Conservation (phyloP, 2,888 invertebrate genomes). For the Isotomurus palustris region DNA sequence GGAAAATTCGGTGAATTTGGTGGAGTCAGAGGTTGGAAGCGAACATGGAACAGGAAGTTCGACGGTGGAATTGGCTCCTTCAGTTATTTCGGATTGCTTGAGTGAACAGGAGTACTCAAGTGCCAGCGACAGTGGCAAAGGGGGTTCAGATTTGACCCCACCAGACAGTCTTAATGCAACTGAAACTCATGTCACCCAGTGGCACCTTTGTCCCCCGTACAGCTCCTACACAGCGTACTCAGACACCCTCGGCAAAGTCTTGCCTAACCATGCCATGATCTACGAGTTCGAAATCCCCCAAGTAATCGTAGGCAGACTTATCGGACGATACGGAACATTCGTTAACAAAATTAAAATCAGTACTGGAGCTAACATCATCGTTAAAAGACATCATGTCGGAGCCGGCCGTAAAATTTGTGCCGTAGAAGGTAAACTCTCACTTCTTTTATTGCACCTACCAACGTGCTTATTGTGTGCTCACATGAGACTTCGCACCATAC, state of each 20-base stretch:
- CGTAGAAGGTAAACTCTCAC: conserved; percentile 62
- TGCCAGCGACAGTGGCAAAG: conserved; percentile 81
- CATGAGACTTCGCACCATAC: too few relatives aligned
- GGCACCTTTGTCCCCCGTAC: conserved; percentile 28
- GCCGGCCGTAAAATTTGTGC: conserved; percentile 75
- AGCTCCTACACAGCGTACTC: conserved; percentile 32
- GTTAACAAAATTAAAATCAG: conserved; percentile 74
- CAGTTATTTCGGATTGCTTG: conserved; percentile 31
- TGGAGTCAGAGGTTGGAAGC: not conserved
- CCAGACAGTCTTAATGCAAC: conserved; percentile 34
- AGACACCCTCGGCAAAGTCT: conserved; percentile 31
- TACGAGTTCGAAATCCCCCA: conserved; percentile 73
- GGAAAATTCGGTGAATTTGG: not conserved
- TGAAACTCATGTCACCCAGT: conserved; percentile 57
- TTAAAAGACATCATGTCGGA: conserved; percentile 72
- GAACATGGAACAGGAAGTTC: conserved; percentile 5
- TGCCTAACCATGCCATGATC: conserved; percentile 47
- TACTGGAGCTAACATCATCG: conserved; percentile 70
- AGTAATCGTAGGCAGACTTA: conserved; percentile 74
- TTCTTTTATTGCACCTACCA: too few relatives aligned
- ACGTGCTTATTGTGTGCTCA: too few relatives aligned
- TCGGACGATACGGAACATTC: conserved; percentile 76
- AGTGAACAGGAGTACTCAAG: conserved; percentile 51
- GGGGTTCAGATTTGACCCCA: conserved; percentile 66
- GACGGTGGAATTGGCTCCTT: conserved; percentile 17